A percentile compares a stretch with the other conserved stretches of the same genome.
These are phyloP conservation scores for Syrmaticus mikado DNA, from an alignment of 2,113 vertebrate species.

Conservation along the genomic window DNA sequence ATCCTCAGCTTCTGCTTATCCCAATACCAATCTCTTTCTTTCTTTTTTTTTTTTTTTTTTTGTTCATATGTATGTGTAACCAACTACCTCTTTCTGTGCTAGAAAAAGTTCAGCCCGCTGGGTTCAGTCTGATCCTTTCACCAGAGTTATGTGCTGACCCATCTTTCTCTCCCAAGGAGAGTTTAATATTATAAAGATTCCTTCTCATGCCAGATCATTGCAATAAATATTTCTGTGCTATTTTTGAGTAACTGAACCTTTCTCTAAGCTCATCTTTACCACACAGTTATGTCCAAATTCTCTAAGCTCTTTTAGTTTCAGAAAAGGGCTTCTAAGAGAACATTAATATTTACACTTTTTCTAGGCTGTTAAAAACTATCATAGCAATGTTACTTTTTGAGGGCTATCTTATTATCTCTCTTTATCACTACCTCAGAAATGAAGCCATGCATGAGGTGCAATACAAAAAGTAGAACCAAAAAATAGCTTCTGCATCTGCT, in stretches of 20 bases:
- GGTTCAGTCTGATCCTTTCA: neutral
- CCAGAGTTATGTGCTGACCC: neutral
- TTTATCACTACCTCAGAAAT: neutral
- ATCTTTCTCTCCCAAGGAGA: neutral
- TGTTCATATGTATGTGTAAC: neutral
- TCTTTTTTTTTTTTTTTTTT: neutral
- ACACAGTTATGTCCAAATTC: neutral
- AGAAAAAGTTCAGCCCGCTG: neutral
- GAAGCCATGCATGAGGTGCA: neutral
- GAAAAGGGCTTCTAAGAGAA: neutral
- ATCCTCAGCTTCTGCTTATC: neutral
- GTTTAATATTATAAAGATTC: neutral
- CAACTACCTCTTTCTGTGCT: neutral
- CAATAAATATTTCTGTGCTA: neutral
- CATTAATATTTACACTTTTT: neutral
- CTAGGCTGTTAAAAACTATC: neutral
- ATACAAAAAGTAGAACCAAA: neutral
- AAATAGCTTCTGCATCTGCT: neutral
- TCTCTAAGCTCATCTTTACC: neutral
- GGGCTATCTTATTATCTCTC: neutral
- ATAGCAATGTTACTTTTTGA: neutral
- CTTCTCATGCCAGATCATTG: neutral
- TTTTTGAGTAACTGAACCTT: neutral
- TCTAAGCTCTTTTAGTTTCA: neutral
- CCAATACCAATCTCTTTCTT: neutral